Conservation (phyloP, 2,888 invertebrate genomes). For the Synanthedon myopaeformis region DNA sequence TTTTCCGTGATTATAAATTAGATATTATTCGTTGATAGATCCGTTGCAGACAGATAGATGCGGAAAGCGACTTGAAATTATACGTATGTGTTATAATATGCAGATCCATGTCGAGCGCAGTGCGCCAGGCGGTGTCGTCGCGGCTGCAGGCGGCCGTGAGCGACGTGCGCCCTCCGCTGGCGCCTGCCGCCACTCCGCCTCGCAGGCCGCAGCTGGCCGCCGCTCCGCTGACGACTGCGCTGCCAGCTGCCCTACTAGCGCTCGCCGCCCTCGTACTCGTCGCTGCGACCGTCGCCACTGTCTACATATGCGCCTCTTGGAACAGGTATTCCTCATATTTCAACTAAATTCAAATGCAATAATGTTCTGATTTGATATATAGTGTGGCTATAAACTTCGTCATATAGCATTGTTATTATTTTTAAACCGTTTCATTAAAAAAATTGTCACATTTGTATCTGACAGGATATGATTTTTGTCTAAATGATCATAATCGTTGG, state of each 20-base stretch:
- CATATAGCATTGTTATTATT: too few relatives aligned
- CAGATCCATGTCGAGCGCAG: conserved; percentile 37
- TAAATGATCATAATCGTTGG: conserved; percentile 10
- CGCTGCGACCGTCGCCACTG: conserved; percentile 87
- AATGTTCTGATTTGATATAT: too few relatives aligned
- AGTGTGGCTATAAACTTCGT: too few relatives aligned
- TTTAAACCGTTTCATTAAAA: too few relatives aligned
- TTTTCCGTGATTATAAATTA: too few relatives aligned
- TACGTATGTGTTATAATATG: neutral
- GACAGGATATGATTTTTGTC: too few relatives aligned
- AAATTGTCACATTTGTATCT: too few relatives aligned
- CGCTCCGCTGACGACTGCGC: conserved; percentile 72
- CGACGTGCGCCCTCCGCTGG: conserved; percentile 67
- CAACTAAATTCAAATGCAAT: too few relatives aligned
- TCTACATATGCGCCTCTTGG: conserved; percentile 95
- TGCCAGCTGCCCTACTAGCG: conserved; percentile 90
- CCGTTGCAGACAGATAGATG: too few relatives aligned
- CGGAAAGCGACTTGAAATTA: too few relatives aligned
- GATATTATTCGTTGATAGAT: too few relatives aligned
- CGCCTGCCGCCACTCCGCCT: conserved; percentile 16
- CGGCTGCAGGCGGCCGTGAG: conserved; percentile 67
- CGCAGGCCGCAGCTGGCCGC: conserved; percentile 34
- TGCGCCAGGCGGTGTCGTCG: conserved; percentile 28
- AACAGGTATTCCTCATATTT: conserved; percentile 73
- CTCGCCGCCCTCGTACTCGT: conserved; percentile 91